Conservation (phyloP, 2,113 vertebrate species). For the Capreolus pygargus region DNA sequence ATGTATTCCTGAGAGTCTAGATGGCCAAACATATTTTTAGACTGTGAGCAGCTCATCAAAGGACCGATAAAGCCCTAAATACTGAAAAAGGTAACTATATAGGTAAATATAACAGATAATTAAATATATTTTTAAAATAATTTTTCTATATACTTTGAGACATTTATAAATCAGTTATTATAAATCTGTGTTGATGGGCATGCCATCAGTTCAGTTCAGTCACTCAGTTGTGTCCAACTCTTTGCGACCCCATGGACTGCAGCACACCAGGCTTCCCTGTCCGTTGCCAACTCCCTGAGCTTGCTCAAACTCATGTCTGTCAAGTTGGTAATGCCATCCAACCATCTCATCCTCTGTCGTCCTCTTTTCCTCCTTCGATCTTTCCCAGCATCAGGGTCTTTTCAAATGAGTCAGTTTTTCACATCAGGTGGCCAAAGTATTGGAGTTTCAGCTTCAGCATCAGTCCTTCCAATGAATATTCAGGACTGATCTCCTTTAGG, state of each 20-base stretch:
- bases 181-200: not conserved
- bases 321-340: not conserved
- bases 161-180: not conserved
- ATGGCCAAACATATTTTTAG: not conserved
- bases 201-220: not conserved
- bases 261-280: not conserved
- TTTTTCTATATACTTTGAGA: not conserved
- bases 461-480: not conserved
- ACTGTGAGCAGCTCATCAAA: not conserved
- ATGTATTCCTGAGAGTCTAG: not conserved
- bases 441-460: not conserved
- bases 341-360: not conserved
- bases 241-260: not conserved
- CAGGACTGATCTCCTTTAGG: not conserved
- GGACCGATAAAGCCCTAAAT: not conserved
- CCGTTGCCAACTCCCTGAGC: not conserved
- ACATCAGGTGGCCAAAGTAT: not conserved
- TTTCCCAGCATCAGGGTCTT: not conserved
- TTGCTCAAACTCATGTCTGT: not conserved
- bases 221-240: fast-evolving
- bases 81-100: not conserved
- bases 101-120: not conserved
- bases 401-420: not conserved
- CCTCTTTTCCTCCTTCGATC: not conserved
- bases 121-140: not conserved